Evolutionary conservation across 2,113 vertebrate genomes (phyloP), one percentile per base, ranked within the genome.

Genomic region (Muntiacus reevesi): DNA sequence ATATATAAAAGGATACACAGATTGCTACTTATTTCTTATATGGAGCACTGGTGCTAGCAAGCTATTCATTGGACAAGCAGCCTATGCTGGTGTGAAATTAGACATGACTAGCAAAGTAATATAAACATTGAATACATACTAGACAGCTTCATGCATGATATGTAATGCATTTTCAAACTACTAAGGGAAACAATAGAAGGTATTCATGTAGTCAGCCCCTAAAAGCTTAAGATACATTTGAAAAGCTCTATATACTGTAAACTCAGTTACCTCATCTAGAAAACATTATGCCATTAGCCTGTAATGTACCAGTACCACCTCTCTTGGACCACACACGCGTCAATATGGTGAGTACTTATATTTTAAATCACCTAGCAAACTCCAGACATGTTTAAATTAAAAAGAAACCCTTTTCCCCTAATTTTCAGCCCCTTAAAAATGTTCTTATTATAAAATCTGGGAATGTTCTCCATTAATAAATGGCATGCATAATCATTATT

Each of bases 341-440:
- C 98, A 94, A 94, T 78, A 52, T 45, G n/a, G 47, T 45, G 94
- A 98, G 94, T 71, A 92, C 86, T 95, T 21, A 3, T 55, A 93
- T 97, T 98, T 98, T 97, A 98, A 97, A 95, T 98, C 97, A 98
- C 93, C 87, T 86, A 94, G 96, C 97, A 97, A 95, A 97, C 93
- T 96, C 96, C 89, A 92, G 92, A 87, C 87, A 96, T 98, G 94
- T 98, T 97, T 95, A 98, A 98, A 93, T 86, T 50, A 93, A 81
- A 97, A 92, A 92, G 86, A 45, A 90, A 81, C 11, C 28, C 28
- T 95, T 85, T 97, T 59, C 91, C 59, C 87, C 30, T 89, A 88
- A 97, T 97, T 96, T 97, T 97, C 94, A 97, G 95, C 59, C 64
- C 81, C 62, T 94, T 96, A 74, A 54, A 84, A 98, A 89, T 0